Evolutionary conservation across 1,140 invertebrate species (phyloP).

Genomic region (Pinna nobilis): DNA sequence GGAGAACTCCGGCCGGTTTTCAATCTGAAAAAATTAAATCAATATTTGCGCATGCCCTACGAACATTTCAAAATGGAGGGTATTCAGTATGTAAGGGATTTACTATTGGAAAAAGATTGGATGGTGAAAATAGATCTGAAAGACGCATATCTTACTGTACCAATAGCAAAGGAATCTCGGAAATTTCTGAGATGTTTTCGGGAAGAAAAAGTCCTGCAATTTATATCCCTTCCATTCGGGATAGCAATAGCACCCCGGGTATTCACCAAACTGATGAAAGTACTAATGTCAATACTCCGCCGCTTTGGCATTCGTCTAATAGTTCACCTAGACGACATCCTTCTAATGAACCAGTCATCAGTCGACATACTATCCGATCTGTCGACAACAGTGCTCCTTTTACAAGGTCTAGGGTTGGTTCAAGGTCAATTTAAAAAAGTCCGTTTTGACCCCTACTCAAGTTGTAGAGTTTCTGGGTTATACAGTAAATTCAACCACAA

Average conservation of each 20-base stretch:
- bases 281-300: not conserved
- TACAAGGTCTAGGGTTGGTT: not conserved
- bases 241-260: not conserved
- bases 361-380: not conserved
- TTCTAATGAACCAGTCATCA: not conserved
- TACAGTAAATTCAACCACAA: not conserved
- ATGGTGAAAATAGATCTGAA: constrained; percentile 25
- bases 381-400: not conserved
- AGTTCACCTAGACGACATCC: constrained; percentile 13
- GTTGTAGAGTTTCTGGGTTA: constrained; percentile 8
- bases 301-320: constrained; percentile 6
- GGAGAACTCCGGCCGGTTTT: constrained; percentile 28
- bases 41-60: constrained; percentile 10
- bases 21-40: constrained; percentile 27
- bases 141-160: constrained; percentile 26
- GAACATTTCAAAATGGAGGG: constrained; percentile 41
- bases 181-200: constrained; percentile 9
- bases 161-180: not conserved
- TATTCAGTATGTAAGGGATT: constrained; percentile 9
- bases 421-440: constrained; percentile 21
- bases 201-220: not conserved
- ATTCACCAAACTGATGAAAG: constrained; percentile 16
- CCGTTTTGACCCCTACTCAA: constrained; percentile 12
- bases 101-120: not conserved
- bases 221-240: constrained; percentile 22